Percentiles rank a stretch among this genome's conserved stretches.
Evolutionary conservation across 2,888 invertebrate species (phyloP).

Genomic region (Desoria tigrina): DNA sequence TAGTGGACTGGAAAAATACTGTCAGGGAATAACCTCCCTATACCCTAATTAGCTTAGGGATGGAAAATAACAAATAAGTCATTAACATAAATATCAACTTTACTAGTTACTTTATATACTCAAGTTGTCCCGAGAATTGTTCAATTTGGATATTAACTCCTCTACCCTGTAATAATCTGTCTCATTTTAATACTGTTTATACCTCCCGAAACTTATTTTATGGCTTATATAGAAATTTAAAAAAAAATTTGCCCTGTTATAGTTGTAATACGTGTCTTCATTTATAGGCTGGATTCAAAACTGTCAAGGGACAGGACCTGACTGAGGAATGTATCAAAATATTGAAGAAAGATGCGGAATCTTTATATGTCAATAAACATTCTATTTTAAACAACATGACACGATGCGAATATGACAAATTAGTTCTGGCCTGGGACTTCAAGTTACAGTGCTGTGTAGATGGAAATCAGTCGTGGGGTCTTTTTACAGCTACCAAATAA

Average conservation of each 20-base stretch:
- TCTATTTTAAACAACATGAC: conserved; percentile 8
- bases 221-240: no score
- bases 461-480: conserved; percentile 21
- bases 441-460: conserved; percentile 16
- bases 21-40: neutral
- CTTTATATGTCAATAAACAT: conserved; percentile 54
- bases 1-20: neutral
- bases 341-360: conserved; percentile 58
- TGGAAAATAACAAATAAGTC: no score
- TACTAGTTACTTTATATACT: no score
- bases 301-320: conserved; percentile 59
- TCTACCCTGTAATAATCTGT: no score
- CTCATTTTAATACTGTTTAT: no score
- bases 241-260: no score
- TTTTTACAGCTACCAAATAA: conserved; percentile 22
- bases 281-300: conserved; percentile 51
- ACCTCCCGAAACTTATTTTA: no score
- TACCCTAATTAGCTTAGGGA: no score
- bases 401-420: conserved; percentile 17
- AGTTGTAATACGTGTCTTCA: no score
- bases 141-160: no score
- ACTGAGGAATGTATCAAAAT: conserved; percentile 59
- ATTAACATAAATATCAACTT: no score
- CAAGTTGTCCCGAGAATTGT: no score
- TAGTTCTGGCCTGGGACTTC: conserved; percentile 15